Conservation (phyloP, 1,140 invertebrate genomes). For the Antheraea pernyi region DNA sequence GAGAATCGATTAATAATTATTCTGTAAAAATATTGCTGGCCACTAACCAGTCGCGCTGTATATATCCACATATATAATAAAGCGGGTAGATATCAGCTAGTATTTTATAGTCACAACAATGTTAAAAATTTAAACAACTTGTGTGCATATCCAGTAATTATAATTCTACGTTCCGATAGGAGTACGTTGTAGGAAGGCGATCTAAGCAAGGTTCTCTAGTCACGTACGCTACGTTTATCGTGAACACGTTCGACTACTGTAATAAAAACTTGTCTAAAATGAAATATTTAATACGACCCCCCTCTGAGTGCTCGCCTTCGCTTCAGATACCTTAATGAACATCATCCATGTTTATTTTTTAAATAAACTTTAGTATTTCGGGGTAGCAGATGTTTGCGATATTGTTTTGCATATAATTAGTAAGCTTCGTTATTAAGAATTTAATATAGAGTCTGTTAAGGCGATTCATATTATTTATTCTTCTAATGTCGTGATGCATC, state of each 20-base stretch:
- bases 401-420: background rate
- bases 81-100: too few species aligned
- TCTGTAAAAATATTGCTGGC: too few species aligned
- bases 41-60: too few species aligned
- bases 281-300: conserved; percentile 73
- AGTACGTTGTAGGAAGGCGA: conserved; percentile 17
- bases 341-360: conserved; percentile 29
- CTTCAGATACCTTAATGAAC: conserved; percentile 29
- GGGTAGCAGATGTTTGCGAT: conserved; percentile 6
- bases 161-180: background rate
- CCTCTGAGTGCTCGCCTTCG: conserved; percentile 14
- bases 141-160: background rate
- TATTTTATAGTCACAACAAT: too few species aligned
- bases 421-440: background rate
- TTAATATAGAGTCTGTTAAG: background rate
- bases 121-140: background rate
- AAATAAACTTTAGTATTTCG: conserved; percentile 15
- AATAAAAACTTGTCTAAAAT: conserved; percentile 78
- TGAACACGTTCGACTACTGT: conserved; percentile 63
- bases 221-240: conserved; percentile 67
- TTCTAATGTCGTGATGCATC: too few species aligned
- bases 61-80: too few species aligned
- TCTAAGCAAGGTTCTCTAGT: conserved; percentile 59
- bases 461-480: too few species aligned
- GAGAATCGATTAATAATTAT: too few species aligned